These are phyloP conservation scores for Coptodon rendalli DNA, from an alignment of 2,113 vertebrate species.

Conservation along the genomic window DNA sequence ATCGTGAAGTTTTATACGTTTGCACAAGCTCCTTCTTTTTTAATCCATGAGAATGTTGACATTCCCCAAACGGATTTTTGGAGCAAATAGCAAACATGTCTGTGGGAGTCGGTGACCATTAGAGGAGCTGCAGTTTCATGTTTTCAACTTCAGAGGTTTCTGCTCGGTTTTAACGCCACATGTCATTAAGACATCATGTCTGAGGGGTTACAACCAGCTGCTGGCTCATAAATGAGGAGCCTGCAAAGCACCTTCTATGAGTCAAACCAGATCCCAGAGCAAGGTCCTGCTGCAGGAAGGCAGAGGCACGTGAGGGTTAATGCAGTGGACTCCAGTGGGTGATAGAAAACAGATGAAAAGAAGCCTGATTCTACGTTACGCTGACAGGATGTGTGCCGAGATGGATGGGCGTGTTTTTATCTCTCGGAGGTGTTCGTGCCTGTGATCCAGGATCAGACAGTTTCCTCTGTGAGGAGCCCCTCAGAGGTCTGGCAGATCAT, in stretches of 20 bases:
- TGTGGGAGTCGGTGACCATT: background rate
- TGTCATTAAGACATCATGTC: background rate
- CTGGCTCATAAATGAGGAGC: background rate
- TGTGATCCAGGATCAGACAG: background rate
- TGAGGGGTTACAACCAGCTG: background rate
- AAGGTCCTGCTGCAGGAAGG: background rate
- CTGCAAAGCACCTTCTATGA: background rate
- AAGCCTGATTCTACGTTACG: rapidly evolving
- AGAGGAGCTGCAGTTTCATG: background rate
- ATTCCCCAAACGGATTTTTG: background rate
- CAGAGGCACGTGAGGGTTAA: background rate
- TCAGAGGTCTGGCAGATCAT: background rate
- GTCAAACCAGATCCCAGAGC: background rate
- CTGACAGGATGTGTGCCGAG: background rate
- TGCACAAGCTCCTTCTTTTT: background rate
- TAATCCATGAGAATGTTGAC: background rate
- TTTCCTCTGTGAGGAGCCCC: background rate
- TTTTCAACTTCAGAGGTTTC: background rate
- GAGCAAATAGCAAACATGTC: background rate
- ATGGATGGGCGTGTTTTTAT: background rate
- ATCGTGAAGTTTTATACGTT: background rate
- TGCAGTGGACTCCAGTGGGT: background rate
- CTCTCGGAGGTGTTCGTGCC: background rate
- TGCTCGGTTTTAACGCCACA: background rate
- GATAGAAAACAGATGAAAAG: background rate